Evolutionary conservation across 2,113 vertebrate genomes (phyloP).

Genomic region (Prionailurus bengalensis): DNA sequence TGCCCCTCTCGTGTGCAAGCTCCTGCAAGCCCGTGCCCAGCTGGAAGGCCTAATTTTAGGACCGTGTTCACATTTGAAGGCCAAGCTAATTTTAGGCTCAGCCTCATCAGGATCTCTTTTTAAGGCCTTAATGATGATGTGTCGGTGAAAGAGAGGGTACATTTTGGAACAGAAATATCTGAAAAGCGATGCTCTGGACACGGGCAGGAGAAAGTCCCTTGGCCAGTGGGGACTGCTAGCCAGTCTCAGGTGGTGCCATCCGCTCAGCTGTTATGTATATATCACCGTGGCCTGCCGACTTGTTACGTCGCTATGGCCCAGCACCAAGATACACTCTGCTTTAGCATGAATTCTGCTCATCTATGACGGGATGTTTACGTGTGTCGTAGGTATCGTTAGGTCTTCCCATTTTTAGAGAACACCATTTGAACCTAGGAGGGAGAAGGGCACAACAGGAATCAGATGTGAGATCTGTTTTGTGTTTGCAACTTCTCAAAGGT

Average conservation of each 20-base stretch:
- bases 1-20: background rate
- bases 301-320: background rate
- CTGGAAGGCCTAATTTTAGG: constrained; percentile 85
- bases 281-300: background rate
- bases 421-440: background rate
- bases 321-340: background rate
- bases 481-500: constrained; percentile 57
- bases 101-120: constrained; percentile 79
- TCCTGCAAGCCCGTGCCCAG: constrained; percentile 71
- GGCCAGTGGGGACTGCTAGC: background rate
- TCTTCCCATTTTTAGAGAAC: background rate
- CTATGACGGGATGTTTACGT: background rate
- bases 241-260: background rate
- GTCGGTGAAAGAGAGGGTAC: constrained; percentile 48
- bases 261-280: background rate
- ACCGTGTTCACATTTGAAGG: constrained; percentile 55
- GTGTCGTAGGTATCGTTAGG: background rate
- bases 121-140: constrained; percentile 62
- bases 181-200: background rate
- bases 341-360: background rate
- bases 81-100: constrained; percentile 84
- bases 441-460: background rate
- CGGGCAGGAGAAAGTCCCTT: background rate
- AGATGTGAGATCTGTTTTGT: constrained; percentile 17
- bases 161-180: constrained; percentile 58